Conservation (phyloP, 2,888 invertebrate species). For the Eulithis testata region DNA sequence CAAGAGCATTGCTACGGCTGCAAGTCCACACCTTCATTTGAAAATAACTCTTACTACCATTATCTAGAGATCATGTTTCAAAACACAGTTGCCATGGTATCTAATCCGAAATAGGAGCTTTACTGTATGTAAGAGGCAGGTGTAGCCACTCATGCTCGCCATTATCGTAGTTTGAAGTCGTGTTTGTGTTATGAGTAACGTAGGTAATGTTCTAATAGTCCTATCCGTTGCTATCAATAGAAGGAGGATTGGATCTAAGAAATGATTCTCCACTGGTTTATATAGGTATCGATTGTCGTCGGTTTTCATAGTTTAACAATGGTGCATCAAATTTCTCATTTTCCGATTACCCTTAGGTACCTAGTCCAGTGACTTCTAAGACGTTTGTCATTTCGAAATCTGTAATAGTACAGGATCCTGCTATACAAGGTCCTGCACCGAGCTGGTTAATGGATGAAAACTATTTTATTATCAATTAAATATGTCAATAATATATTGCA, state of each 20-base stretch:
- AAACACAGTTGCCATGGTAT: conserved; percentile 26
- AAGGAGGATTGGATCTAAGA: conserved; percentile 14
- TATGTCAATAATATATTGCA: too few species aligned
- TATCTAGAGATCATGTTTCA: conserved; percentile 23
- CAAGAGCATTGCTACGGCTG: conserved; percentile 23
- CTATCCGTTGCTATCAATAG: background rate
- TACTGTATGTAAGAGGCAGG: conserved; percentile 33
- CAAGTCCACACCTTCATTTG: conserved; percentile 26
- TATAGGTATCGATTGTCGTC: background rate
- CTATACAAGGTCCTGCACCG: too few species aligned
- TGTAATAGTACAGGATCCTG: too few species aligned
- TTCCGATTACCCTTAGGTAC: too few species aligned
- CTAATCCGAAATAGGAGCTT: conserved; percentile 32
- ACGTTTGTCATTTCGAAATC: too few species aligned
- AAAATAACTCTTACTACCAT: conserved; percentile 31
- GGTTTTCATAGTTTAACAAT: too few species aligned
- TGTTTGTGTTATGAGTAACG: conserved; percentile 27
- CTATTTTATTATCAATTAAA: too few species aligned
- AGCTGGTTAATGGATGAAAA: too few species aligned
- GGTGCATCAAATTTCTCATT: too few species aligned
- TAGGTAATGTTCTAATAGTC: conserved; percentile 14
- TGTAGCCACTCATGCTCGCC: conserved; percentile 34
- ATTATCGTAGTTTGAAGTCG: conserved; percentile 25
- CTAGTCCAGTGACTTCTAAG: too few species aligned
- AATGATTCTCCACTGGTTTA: background rate